phyloP scores from a whole-genome alignment of 2,797 vertebrate genomes.

The Cuniculus paca region DNA sequence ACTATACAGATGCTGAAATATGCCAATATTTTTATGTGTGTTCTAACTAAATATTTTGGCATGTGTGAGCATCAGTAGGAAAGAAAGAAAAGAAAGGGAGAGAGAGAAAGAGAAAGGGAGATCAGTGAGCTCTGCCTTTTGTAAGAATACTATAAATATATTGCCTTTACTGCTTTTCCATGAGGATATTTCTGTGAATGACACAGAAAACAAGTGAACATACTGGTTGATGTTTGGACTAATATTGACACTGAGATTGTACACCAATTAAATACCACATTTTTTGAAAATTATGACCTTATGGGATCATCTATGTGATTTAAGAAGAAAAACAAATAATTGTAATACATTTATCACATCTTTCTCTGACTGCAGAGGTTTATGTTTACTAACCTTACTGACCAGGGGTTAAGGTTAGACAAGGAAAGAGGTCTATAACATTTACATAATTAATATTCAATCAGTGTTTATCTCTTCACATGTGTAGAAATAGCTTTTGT shows the following conservation, averaged over 20 bases:
- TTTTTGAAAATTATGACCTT: not conserved
- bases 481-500: too few species aligned
- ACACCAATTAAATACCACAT: not conserved
- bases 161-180: not conserved
- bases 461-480: too few species aligned
- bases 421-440: not conserved
- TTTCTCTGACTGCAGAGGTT: constrained; percentile 22
- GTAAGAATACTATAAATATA: not conserved
- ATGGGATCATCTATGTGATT: constrained; percentile 34
- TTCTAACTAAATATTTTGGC: not conserved
- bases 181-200: constrained; percentile 11
- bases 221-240: not conserved
- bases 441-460: too few species aligned
- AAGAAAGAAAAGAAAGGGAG: not conserved
- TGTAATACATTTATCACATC: not conserved
- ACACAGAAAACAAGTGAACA: not conserved
- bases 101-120: not conserved
- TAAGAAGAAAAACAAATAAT: constrained; percentile 25
- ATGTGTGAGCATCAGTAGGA: not conserved
- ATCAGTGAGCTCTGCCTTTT: not conserved
- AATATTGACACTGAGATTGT: not conserved
- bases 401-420: not conserved
- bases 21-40: not conserved
- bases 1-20: not conserved
- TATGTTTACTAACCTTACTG: not conserved